A percentile compares a stretch with the other conserved stretches of the same genome.
phyloP scores from a whole-genome alignment of 2,113 vertebrate genomes.

The Ceratotherium simum region DNA sequence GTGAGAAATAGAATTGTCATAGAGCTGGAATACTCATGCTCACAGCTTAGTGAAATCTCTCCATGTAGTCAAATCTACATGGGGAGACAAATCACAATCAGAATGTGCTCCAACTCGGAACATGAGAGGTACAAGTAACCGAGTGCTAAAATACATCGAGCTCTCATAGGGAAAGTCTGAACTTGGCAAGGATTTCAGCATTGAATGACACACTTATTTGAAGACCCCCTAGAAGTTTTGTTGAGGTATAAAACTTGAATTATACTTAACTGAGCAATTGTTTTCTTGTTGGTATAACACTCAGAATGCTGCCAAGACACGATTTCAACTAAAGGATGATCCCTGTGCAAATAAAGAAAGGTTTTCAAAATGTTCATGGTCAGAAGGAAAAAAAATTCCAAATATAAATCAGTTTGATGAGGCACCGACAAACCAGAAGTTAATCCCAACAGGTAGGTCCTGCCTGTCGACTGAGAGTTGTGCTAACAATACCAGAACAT shows the following conservation, averaged over 20 bases:
- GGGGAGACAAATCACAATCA: neutral
- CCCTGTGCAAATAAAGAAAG: neutral
- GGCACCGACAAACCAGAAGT: neutral
- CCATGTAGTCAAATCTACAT: neutral
- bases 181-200: conserved; percentile 25
- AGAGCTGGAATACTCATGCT: neutral
- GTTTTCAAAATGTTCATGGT: conserved; percentile 26
- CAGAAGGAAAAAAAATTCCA: neutral
- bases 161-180: neutral
- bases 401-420: neutral
- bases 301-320: neutral
- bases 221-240: neutral
- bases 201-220: conserved; percentile 10
- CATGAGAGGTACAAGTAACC: neutral
- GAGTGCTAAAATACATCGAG: neutral
- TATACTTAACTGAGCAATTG: neutral
- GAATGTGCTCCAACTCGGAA: conserved; percentile 1
- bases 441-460: neutral
- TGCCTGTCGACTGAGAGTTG: neutral
- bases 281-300: conserved; percentile 27
- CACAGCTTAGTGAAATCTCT: neutral
- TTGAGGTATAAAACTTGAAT: conserved; percentile 20
- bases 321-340: neutral
- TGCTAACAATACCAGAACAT: neutral
- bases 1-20: neutral